Base-by-base conservation (phyloP, 2,113 vertebrate species). In the Myrmophylax atrothorax region DNA sequence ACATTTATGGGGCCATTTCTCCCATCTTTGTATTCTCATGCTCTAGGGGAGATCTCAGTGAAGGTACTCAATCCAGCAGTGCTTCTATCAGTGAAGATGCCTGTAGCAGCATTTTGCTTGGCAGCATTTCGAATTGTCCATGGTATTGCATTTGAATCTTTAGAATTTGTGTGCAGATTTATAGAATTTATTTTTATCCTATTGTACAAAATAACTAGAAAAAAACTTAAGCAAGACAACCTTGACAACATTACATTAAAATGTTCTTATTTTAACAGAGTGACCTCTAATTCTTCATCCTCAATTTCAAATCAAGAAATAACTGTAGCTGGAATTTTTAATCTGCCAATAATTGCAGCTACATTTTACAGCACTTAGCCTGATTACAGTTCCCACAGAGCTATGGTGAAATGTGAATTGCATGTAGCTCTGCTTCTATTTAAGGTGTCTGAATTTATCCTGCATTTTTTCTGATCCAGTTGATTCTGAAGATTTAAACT, bases 361-460 rank as follows among this genome's bases (percentile, higher is more conserved):
- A 92, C 82, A 66, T 94, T 94, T 91, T 89, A 52, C 73, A 96
- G 87, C 80, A 77, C 93, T 97, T 97, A 93, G 79, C 46, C 82
- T 97, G 95, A 97, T 96, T 94, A 84, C 94, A 74, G 66, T 76
- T 95, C 93, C 91, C 38, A 91, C 79, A 89, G 96, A 97, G 93
- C 89, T 93, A 33, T 80, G 76, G 66, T 47, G 77, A 97, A 94
- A 42, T 94, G 90, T 50, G 80, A 93, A 79, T 90, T 84, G 69
- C 42, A 60, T 81, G 69, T 80, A 55, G 60, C 38, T 81, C 37
- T 73, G 9, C 55, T 82, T 96, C 64, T 35, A 56, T 91, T 91
- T 75, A 49, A 4, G 7, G 16, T 19, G 31, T 80, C 87, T 77
- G 85, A 88, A 28, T 90, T 91, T 94, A 82, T 87, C 17, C 47